Evolutionary conservation across 1,140 invertebrate species (phyloP).

Genomic region (Argopecten irradians): DNA sequence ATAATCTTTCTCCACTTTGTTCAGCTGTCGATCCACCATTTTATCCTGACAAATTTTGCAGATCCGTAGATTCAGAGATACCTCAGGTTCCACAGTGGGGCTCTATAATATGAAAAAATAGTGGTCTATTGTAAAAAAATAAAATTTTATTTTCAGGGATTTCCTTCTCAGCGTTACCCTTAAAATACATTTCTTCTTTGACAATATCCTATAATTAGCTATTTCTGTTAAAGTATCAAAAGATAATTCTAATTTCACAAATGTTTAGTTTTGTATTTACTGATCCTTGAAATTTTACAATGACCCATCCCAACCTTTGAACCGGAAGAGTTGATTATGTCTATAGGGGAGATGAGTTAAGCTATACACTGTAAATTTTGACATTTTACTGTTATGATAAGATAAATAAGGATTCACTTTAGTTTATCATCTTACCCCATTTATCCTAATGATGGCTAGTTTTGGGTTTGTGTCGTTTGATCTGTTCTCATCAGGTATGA

Average conservation of each 20-base stretch:
- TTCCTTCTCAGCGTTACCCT: neutral
- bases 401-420: neutral
- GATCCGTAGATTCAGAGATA: slow-evolving; percentile 64
- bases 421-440: slow-evolving; percentile 57
- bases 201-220: too few relatives aligned
- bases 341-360: too few relatives aligned
- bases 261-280: too few relatives aligned
- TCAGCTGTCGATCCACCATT: slow-evolving; percentile 56
- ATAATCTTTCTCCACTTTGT: slow-evolving; percentile 35
- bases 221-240: too few relatives aligned
- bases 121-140: neutral
- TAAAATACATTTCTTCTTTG: too few relatives aligned
- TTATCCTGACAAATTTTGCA: slow-evolving; percentile 60
- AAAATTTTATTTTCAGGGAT: neutral
- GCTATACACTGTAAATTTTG: too few relatives aligned
- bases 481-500: slow-evolving; percentile 59
- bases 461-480: slow-evolving; percentile 41
- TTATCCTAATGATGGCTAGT: slow-evolving; percentile 65
- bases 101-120: slow-evolving; percentile 55
- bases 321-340: too few relatives aligned
- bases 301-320: too few relatives aligned
- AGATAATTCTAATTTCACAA: too few relatives aligned
- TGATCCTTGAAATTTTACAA: too few relatives aligned
- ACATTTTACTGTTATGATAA: too few relatives aligned
- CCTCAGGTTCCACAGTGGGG: slow-evolving; percentile 67